Evolutionary conservation across 2,888 invertebrate species (phyloP), one percentile per base, ranked within the genome.

Genomic region (Melanargia galathea): DNA sequence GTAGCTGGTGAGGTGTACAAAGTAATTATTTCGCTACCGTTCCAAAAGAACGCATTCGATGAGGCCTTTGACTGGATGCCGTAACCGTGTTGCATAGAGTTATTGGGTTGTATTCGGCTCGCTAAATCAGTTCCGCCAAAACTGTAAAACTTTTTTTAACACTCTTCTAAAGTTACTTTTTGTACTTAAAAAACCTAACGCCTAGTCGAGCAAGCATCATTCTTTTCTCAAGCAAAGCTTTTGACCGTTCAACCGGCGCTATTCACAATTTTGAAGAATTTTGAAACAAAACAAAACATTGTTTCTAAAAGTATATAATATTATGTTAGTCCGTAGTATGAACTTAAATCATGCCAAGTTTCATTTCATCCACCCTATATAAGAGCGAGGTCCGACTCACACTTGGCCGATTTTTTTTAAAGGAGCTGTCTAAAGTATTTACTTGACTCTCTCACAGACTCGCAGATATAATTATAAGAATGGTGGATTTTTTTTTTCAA

Each of bases 1-100:
- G 16, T 18, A 22, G 24, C 16, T 16, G 58, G 67, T 65, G 70
- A 66, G 69, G 73, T 76, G 74, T 81, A 79, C 81, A 79, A 81
- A 81, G 82, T 80, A 84, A 82, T 76, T 84, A 84, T 87, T 87
- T 84, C 82, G 76, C 78, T 82, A 75, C 73, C 80, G 80, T 83
- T 84, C 81, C 82, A 83, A 86, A 81, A 82, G 81, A 80, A 80
- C 79, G 80, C 78, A 80, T 82, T 83, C 76, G 75, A 75, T 81
- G 75, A 74, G 73, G 75, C 75, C 73, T 75, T 77, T 71, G 76
- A 74, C 72, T 76, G 73, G 77, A 80, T 86, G 84, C 75, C 77
- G 87, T 83, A 86, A 88, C 72, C 66, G 67, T 64, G 58, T 71
- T 72, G 70, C 67, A 71, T 67, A 58, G 43, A 72, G 73, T 73